Percentiles rank a stretch among this genome's conserved stretches.
Conservation (phyloP, 2,797 vertebrate species). For the Florisuga fusca region DNA sequence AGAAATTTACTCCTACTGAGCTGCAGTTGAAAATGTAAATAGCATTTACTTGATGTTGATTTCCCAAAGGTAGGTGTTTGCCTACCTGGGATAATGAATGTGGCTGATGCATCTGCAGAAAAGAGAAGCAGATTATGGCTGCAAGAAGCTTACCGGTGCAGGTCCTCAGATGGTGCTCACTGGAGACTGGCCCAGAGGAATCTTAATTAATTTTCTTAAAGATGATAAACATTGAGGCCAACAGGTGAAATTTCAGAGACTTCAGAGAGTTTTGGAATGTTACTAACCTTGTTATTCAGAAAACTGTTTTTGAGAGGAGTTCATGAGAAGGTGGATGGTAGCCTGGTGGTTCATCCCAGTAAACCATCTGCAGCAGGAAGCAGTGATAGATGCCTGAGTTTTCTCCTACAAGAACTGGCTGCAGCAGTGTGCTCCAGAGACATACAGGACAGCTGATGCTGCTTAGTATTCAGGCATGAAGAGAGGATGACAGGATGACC, state of each 20-base stretch:
- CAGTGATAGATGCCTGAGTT: background rate
- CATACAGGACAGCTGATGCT: background rate
- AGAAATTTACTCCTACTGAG: background rate
- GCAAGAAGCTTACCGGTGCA: background rate
- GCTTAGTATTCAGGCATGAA: background rate
- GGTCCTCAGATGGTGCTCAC: background rate
- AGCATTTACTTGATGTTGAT: background rate
- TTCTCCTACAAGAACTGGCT: background rate
- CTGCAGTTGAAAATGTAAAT: slow-evolving; percentile 13
- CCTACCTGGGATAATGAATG: background rate
- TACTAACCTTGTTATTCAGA: background rate
- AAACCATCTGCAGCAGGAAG: background rate
- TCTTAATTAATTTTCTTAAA: background rate
- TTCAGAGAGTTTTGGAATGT: background rate
- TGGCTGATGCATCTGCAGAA: background rate
- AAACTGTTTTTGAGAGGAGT: background rate
- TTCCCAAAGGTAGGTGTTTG: background rate
- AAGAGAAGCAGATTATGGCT: background rate
- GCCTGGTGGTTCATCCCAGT: background rate
- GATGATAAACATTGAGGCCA: background rate
- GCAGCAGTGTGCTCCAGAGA: background rate
- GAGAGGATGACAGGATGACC: background rate
- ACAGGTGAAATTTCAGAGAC: background rate
- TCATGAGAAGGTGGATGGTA: background rate
- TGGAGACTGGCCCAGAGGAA: background rate